phyloP scores from a whole-genome alignment of 1,140 invertebrate species.

The Pseudomyrmex gracilis region DNA sequence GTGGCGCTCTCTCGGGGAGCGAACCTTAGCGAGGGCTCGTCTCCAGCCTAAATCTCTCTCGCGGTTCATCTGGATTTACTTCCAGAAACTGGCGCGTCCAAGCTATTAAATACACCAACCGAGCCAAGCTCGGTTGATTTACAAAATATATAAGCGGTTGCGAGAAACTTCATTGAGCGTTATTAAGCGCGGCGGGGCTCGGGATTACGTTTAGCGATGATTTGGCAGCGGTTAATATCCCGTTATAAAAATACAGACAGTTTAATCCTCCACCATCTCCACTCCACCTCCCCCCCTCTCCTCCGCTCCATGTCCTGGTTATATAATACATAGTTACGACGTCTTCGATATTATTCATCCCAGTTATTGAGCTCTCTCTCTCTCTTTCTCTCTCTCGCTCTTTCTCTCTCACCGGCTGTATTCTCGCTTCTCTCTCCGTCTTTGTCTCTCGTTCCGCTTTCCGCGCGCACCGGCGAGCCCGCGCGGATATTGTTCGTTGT shows the following conservation, averaged over 20 bases:
- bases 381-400: background rate
- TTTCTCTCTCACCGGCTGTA: constrained; percentile 21
- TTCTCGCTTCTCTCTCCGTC: constrained; percentile 49
- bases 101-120: constrained; percentile 31
- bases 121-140: constrained; percentile 48
- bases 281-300: background rate
- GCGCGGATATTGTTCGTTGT: constrained; percentile 72
- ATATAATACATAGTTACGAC: constrained; percentile 66
- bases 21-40: background rate
- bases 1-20: background rate
- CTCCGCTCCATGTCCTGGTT: too few relatives aligned
- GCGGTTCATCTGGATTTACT: constrained; percentile 42
- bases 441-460: background rate
- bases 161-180: constrained; percentile 54
- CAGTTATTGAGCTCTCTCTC: constrained; percentile 67
- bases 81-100: constrained; percentile 26
- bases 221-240: constrained; percentile 52
- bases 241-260: constrained; percentile 52
- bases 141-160: constrained; percentile 58
- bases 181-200: constrained; percentile 36
- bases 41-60: constrained; percentile 13
- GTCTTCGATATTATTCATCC: constrained; percentile 72
- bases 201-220: constrained; percentile 58
- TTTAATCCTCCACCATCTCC: constrained; percentile 39
- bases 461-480: constrained; percentile 33